Evolutionary conservation across 2,888 invertebrate genomes (phyloP), one percentile per base, ranked within the genome.

Genomic region (Andrena chrysosceles): DNA sequence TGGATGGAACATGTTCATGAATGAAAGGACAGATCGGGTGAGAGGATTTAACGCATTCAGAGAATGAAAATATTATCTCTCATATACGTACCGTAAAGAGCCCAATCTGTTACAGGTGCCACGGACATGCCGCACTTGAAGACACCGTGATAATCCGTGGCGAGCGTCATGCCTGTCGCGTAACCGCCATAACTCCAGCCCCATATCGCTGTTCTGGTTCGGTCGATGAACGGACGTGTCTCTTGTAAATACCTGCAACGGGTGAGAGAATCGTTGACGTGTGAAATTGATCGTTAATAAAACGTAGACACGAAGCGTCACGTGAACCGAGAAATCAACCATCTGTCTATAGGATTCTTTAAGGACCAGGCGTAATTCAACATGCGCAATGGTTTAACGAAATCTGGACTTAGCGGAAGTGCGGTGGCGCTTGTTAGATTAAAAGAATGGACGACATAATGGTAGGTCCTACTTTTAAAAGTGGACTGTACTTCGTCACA

Each of bases 121-220:
- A 99, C 98, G 2, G 99, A 97, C 73, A 98, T 97, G 0, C 98
- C 99, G 93, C 99, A 99, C 89, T 97, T 97, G 95, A 99, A 99
- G 35, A 97, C 96, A 63, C 95, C 94, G 0, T 95, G 95, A 0
- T 94, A 94, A 85, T 98, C 98, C 62, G 96, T 96, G 0, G 98
- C 98, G 82, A 99, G 95, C 2, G 97, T 97, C 95, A 98, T 96
- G 4, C 97, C 97, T 0, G 99, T 96, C 0, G 98, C 97, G 94
- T 98, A 99, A 1, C 99, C 99, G 16, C 99, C 99, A 94, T 99
- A 99, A 90, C 99, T 99, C 99, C 99, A 99, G 73, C 99, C 99
- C 99, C 99, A 99, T 91, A 99, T 98, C 64, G 98, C 99, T 0
- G 98, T 97, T 89, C 97, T 96, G 69, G 96, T 95, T 2, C 95